phyloP scores from a whole-genome alignment of 2,113 vertebrate genomes.

The Heterocephalus glaber region DNA sequence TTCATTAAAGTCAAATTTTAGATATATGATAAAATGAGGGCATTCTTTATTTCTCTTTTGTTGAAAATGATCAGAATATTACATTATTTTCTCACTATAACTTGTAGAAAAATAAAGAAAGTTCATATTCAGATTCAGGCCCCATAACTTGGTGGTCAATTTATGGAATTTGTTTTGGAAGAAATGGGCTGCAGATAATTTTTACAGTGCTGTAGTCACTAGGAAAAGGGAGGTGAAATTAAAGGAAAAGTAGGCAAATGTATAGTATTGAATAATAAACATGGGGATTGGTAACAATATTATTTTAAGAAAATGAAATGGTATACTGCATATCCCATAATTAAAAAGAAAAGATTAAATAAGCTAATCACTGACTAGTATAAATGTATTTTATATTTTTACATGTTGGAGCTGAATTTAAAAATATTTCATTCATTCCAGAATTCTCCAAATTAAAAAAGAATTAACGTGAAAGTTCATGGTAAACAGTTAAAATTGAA shows the following conservation, averaged over 20 bases:
- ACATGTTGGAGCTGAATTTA: not conserved
- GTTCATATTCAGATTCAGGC: not conserved
- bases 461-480: conserved; percentile 17
- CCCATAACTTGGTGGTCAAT: not conserved
- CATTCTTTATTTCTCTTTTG: not conserved
- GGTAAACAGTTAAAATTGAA: conserved; percentile 59
- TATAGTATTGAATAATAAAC: not conserved
- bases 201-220: not conserved
- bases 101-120: not conserved
- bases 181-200: not conserved
- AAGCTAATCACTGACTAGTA: not conserved
- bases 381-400: not conserved
- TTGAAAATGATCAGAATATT: conserved; percentile 14
- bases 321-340: not conserved
- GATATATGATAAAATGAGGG: no score
- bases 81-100: not conserved
- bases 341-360: not conserved
- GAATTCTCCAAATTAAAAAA: conserved; percentile 49
- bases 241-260: not conserved
- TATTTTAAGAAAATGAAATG: not conserved
- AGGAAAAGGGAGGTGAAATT: not conserved
- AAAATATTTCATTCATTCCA: conserved; percentile 51
- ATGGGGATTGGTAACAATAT: not conserved
- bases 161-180: not conserved
- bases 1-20: not conserved